Base-by-base conservation (phyloP, 2,113 vertebrate species). In the Malurus cyaneus region DNA sequence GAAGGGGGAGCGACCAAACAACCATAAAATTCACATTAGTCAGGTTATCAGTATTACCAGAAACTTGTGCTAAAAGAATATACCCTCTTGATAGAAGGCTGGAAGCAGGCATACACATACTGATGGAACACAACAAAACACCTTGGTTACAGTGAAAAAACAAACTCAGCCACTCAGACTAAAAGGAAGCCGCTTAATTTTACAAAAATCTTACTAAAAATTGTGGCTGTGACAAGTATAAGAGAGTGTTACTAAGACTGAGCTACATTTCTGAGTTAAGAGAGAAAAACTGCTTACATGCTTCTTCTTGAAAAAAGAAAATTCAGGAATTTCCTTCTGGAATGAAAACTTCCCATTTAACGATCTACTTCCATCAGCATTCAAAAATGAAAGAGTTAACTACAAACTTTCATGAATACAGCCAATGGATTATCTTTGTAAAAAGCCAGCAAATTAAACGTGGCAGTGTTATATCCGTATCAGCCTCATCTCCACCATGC, bases 1-100 rank as follows among this genome's bases (percentile, higher is more conserved):
- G 67, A n/a, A 57, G 2, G 4, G 7, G 2, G 11, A 88, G 6
- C 12, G 20, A 71, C 26, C 2, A 13, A 56, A 8, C 0, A 2
- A 92, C 25, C 18, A 41, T 26, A 79, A 84, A 72, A 80, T 16
- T 29, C 24, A 15, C 4, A 7, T 32, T 23, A 54, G 3, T 49
- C 10, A 49, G 64, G 17, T 28, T 52, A 41, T 12, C 34, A 50
- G n/a, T 18, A 23, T 64, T 34, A 59, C 18, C 28, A 88, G 15
- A 12, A 60, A 56, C 32, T 73, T 39, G 8, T 7, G 31, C 10
- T 26, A 49, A 77, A 77, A 24, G 34, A 59, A 53, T 10, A 69
- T 3, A 49, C 5, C 3, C 34, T 12, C 13, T 36, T 52, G 8
- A 54, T 2, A 74, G 56, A 52, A 78, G 32, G 25, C 18, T 7